A percentile compares a stretch with the other conserved stretches of the same genome.
Conservation (phyloP, 2,797 vertebrate genomes). For the Muscicapa comitata region DNA sequence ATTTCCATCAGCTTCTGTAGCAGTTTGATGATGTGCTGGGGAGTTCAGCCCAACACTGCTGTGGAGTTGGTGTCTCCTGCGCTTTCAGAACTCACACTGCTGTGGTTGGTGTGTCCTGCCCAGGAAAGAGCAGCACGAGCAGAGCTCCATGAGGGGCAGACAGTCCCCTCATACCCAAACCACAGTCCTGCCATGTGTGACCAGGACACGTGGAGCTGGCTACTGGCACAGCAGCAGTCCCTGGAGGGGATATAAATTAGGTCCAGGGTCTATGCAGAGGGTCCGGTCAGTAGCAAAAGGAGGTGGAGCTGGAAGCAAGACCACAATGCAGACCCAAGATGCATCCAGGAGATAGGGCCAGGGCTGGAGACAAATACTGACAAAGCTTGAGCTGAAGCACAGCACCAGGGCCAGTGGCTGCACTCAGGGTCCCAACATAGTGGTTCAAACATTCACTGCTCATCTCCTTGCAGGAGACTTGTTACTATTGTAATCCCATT, state of each 20-base stretch:
- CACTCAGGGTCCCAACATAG: rapidly evolving
- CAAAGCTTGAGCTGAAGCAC: neutral
- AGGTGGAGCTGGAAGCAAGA: neutral
- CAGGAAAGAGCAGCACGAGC: too few species aligned
- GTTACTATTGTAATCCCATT: constrained; percentile 3
- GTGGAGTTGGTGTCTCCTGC: neutral
- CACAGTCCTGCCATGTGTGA: rapidly evolving
- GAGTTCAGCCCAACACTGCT: neutral
- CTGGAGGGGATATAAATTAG: neutral
- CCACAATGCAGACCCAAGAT: too few species aligned
- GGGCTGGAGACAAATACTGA: neutral
- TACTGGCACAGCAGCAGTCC: neutral
- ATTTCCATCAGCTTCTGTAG: neutral
- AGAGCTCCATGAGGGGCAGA: too few species aligned
- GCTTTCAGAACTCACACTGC: neutral
- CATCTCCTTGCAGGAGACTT: neutral
- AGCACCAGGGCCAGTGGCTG: neutral
- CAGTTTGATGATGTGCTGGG: neutral
- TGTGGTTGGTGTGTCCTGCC: neutral
- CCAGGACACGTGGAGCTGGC: neutral
- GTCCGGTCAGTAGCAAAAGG: neutral
- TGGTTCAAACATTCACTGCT: neutral
- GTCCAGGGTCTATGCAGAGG: neutral
- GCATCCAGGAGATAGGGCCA: neutral
- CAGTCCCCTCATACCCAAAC: neutral